phyloP scores from a whole-genome alignment of 2,888 invertebrate genomes.

The Callyntrura guangdongensis region DNA sequence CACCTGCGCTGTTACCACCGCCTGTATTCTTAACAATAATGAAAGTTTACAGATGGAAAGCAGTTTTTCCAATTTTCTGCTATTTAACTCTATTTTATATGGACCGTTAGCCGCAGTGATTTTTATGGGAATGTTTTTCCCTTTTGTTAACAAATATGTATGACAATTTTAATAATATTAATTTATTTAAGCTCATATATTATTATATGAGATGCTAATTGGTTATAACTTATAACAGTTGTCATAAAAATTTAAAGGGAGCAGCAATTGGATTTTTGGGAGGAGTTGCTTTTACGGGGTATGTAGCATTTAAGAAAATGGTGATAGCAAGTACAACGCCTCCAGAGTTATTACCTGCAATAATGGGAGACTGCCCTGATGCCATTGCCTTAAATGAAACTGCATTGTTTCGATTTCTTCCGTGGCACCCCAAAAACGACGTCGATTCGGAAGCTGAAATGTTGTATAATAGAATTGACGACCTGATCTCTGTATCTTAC shows the following conservation, averaged over 20 bases:
- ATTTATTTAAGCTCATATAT: background rate
- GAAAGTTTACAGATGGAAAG: constrained; percentile 20
- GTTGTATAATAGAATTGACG: background rate
- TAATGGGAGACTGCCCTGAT: constrained; percentile 66
- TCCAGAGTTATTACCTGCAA: constrained; percentile 35
- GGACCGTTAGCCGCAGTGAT: constrained; percentile 79
- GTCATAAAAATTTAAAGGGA: constrained; percentile 63
- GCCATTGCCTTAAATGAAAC: constrained; percentile 26
- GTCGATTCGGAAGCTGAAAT: background rate
- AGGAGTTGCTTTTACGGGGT: constrained; percentile 52
- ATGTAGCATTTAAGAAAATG: constrained; percentile 1
- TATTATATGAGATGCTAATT: constrained; percentile 12
- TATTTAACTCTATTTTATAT: constrained; percentile 66
- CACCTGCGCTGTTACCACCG: constrained; percentile 11
- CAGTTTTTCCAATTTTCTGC: constrained; percentile 53
- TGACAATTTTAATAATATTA: constrained; percentile 12
- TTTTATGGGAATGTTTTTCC: constrained; percentile 80
- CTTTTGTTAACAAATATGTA: constrained; percentile 82
- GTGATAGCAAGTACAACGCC: background rate
- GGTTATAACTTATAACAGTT: no score
- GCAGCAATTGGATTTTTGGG: constrained; percentile 72
- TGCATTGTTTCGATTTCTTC: constrained; percentile 37
- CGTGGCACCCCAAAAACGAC: constrained; percentile 62
- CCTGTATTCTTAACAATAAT: no score
- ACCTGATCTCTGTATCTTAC: constrained; percentile 65